These are phyloP conservation scores for Motacilla alba DNA, from an alignment of 2,113 vertebrate species.

Conservation along the genomic window DNA sequence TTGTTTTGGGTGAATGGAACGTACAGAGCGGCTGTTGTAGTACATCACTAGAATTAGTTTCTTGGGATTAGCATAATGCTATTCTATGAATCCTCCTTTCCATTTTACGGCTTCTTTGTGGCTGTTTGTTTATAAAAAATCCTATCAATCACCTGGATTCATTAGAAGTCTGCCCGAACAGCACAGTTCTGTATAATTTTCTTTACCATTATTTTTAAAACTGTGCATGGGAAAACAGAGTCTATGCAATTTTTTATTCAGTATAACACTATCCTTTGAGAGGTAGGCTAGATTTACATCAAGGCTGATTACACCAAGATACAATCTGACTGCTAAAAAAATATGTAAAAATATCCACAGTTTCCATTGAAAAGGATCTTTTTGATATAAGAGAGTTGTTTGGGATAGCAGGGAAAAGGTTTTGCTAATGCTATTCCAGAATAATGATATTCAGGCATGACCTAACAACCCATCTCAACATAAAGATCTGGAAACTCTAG, in stretches of 20 bases:
- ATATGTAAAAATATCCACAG: conserved; percentile 53
- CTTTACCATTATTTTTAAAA: conserved; percentile 68
- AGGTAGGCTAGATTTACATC: conserved; percentile 70
- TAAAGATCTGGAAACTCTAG: conserved; percentile 29
- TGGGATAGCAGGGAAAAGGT: conserved; percentile 47
- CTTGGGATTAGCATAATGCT: conserved; percentile 76
- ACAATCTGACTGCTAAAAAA: conserved; percentile 62
- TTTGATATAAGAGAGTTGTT: conserved; percentile 68
- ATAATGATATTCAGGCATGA: conserved; percentile 57
- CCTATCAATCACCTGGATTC: conserved; percentile 72
- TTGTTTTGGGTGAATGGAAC: conserved; percentile 55
- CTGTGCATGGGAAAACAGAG: conserved; percentile 48
- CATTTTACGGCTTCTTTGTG: conserved; percentile 69
- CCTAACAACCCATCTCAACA: conserved; percentile 39
- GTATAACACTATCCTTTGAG: conserved; percentile 65
- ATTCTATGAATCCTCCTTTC: conserved; percentile 69
- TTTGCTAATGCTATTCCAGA: conserved; percentile 54
- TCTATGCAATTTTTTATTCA: conserved; percentile 65
- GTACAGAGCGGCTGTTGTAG: conserved; percentile 29
- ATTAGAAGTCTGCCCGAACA: conserved; percentile 76
- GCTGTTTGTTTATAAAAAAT: conserved; percentile 74
- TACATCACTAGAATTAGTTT: conserved; percentile 77
- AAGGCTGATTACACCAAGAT: conserved; percentile 66
- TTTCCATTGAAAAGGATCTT: conserved; percentile 67
- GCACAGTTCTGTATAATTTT: conserved; percentile 70